Conservation (phyloP, 53 echinoderm and acorn worm species). For the Pentamera pediparva region DNA sequence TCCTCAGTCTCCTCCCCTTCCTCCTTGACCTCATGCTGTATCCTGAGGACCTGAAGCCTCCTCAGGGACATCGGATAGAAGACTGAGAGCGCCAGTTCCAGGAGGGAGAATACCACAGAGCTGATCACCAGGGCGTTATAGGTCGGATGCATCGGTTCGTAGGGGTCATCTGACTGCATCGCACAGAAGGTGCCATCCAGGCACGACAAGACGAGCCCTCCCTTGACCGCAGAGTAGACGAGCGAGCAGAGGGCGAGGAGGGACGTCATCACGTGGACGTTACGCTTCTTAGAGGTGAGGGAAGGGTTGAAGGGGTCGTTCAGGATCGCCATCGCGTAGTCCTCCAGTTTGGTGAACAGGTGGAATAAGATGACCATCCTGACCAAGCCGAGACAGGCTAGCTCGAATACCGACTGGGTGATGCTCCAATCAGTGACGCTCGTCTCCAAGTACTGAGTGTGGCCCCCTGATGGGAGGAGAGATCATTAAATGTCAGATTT, state of each 20-base stretch:
- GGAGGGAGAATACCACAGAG: slow-evolving; percentile 58
- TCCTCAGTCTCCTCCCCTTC: slow-evolving; percentile 48
- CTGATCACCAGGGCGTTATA: slow-evolving; percentile 76
- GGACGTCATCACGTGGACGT: slow-evolving; percentile 46
- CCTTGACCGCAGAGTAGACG: slow-evolving; percentile 67
- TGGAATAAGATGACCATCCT: slow-evolving; percentile 70
- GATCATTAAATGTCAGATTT: neutral
- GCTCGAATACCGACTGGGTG: slow-evolving; percentile 70
- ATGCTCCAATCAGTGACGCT: slow-evolving; percentile 72
- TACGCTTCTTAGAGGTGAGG: slow-evolving; percentile 43
- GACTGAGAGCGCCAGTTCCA: slow-evolving; percentile 58
- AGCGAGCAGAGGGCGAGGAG: slow-evolving; percentile 49
- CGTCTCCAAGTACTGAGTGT: slow-evolving; percentile 66
- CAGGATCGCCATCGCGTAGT: slow-evolving; percentile 57
- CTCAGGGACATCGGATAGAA: slow-evolving; percentile 54
- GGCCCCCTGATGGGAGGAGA: slow-evolving; percentile 60
- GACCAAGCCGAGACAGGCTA: slow-evolving; percentile 63
- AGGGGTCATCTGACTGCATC: slow-evolving; percentile 35
- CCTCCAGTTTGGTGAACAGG: slow-evolving; percentile 82
- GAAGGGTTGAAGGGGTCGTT: slow-evolving; percentile 57
- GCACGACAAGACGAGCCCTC: slow-evolving; percentile 59
- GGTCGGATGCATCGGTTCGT: slow-evolving; percentile 65
- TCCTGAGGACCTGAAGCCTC: slow-evolving; percentile 45
- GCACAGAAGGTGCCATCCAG: slow-evolving; percentile 25
- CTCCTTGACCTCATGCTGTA: slow-evolving; percentile 57